A percentile compares a stretch with the other conserved stretches of the same genome.
These are phyloP conservation scores for Podabrus alpinus DNA, from an alignment of 2,888 invertebrate genomes.

Conservation along the genomic window DNA sequence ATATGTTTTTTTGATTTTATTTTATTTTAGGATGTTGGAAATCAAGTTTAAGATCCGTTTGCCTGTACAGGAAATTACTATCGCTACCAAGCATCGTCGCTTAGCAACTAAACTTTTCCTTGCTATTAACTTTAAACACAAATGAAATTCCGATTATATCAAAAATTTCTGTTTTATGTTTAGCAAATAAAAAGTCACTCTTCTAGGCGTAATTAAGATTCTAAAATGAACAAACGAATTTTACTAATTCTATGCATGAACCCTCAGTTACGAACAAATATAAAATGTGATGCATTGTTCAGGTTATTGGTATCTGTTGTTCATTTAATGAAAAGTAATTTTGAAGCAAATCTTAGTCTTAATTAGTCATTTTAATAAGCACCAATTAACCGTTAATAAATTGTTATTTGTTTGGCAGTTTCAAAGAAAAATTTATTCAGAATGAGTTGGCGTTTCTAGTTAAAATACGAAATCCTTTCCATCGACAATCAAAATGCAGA, in stretches of 20 bases:
- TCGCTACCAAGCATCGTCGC: constrained; percentile 9
- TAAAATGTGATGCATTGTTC: background rate
- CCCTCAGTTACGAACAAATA: background rate
- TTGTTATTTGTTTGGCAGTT: background rate
- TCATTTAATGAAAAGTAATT: background rate
- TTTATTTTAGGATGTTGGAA: constrained; percentile 12
- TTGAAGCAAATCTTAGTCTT: background rate
- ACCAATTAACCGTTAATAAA: background rate
- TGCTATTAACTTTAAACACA: constrained; percentile 13
- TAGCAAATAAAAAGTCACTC: background rate
- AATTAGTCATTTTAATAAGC: background rate
- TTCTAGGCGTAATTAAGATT: background rate
- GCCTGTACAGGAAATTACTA: constrained; percentile 18
- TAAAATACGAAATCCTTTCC: background rate
- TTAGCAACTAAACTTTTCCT: constrained; percentile 13
- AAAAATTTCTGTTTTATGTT: background rate
- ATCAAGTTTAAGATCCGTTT: constrained; percentile 15
- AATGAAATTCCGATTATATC: constrained; percentile 19
- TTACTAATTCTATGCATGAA: background rate
- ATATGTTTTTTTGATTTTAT: constrained; percentile 13
- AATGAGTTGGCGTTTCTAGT: background rate
- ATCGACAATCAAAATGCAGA: background rate
- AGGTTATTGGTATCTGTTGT: no score
- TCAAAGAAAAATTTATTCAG: background rate
- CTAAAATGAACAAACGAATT: background rate